Evolutionary conservation across 37 sponge, comb jelly and placozoan genomes (phyloP).

Genomic region (Halichondria panicea): DNA sequence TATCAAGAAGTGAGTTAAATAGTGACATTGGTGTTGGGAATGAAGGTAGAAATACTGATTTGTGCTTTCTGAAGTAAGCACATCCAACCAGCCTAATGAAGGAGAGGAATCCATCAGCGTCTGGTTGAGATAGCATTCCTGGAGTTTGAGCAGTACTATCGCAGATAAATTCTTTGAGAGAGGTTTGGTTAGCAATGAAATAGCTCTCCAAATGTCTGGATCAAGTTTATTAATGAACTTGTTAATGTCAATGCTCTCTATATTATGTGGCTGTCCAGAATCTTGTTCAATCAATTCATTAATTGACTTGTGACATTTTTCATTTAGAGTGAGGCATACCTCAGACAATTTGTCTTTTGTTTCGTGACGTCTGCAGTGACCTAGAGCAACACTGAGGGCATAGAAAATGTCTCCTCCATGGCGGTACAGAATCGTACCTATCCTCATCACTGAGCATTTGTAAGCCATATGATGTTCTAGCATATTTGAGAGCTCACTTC

Average conservation of each 20-base stretch:
- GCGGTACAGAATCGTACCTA: constrained; percentile 17
- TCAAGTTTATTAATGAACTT: constrained; percentile 11
- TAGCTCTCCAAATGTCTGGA: constrained; percentile 26
- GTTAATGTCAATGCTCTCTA: constrained; percentile 14
- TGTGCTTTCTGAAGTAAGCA: too few relatives aligned
- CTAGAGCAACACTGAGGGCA: constrained; percentile 22
- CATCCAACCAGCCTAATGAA: too few relatives aligned
- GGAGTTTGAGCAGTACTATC: too few relatives aligned
- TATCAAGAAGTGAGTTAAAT: too few relatives aligned
- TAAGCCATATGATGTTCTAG: constrained; percentile 25
- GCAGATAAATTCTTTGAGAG: too few relatives aligned
- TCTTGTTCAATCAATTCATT: neutral
- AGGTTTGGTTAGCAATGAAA: constrained; percentile 6
- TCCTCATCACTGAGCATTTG: constrained; percentile 5
- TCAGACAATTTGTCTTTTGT: neutral
- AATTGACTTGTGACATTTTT: neutral
- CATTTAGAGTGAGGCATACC: neutral
- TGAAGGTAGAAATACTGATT: too few relatives aligned
- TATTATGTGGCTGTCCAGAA: neutral
- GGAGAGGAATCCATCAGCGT: too few relatives aligned
- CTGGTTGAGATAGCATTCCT: too few relatives aligned
- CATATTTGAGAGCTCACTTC: constrained; percentile 18
- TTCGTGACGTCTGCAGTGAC: neutral
- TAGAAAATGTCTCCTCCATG: constrained; percentile 15
- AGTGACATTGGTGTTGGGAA: too few relatives aligned